phyloP scores from a whole-genome alignment of 2,888 invertebrate species.

The Diarsia mendica region DNA sequence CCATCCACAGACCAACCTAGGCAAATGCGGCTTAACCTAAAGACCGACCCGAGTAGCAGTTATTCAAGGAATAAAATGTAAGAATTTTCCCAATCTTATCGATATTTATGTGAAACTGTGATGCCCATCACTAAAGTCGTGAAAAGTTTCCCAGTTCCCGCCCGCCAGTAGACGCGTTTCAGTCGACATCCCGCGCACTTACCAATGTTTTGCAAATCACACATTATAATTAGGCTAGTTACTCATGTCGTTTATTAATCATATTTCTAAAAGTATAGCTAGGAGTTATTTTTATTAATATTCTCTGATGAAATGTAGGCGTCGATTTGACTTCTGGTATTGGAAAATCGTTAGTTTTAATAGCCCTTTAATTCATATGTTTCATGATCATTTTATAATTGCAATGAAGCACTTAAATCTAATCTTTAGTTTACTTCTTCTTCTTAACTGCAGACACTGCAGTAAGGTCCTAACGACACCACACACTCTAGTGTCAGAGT shows the following conservation, averaged over 20 bases:
- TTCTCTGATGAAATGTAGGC: slow-evolving; percentile 21
- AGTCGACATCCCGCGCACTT: slow-evolving; percentile 34
- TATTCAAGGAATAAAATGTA: no score
- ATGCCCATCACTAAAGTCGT: slow-evolving; percentile 50
- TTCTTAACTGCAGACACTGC: no score
- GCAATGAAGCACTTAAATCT: neutral
- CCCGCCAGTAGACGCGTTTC: slow-evolving; percentile 44
- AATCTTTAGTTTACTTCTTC: no score
- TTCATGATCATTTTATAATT: neutral
- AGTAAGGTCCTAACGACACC: no score
- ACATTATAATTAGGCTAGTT: slow-evolving; percentile 57
- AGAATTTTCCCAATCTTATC: slow-evolving; percentile 16
- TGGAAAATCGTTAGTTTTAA: neutral
- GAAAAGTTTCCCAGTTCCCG: slow-evolving; percentile 60
- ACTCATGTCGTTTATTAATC: slow-evolving; percentile 53
- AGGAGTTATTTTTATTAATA: slow-evolving; percentile 19
- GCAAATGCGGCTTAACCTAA: no score
- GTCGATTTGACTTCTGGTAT: neutral
- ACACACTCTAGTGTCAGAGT: no score
- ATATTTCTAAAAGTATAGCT: slow-evolving; percentile 31
- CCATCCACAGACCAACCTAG: no score
- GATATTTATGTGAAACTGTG: slow-evolving; percentile 9
- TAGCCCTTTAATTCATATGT: neutral
- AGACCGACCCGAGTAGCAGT: no score
- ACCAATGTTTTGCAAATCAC: slow-evolving; percentile 52